These are phyloP conservation scores for Sphenodon punctatus DNA, from an alignment of 2,797 vertebrate genomes.

Conservation along the genomic window DNA sequence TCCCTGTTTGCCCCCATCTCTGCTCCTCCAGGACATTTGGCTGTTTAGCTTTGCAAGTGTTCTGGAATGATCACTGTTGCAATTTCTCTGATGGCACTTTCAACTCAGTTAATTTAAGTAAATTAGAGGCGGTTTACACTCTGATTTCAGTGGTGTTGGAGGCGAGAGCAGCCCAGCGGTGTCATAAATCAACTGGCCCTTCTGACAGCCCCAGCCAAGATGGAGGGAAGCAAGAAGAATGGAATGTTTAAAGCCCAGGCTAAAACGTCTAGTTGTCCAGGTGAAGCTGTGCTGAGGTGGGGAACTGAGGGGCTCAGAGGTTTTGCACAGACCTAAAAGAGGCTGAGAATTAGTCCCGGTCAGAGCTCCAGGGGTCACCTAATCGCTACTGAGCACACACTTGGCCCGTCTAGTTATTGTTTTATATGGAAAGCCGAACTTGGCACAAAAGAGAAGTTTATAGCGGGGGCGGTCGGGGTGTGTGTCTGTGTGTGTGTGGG, in stretches of 20 bases:
- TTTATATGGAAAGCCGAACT: too few relatives aligned
- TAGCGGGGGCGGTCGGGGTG: too few relatives aligned
- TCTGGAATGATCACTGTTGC: constrained; percentile 33
- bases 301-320: background rate
- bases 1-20: background rate
- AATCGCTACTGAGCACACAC: too few relatives aligned
- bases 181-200: constrained; percentile 65
- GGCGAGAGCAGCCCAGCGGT: constrained; percentile 48
- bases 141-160: constrained; percentile 35
- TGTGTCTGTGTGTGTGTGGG: too few relatives aligned
- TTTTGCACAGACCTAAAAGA: too few relatives aligned
- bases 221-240: constrained; percentile 61
- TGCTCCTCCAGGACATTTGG: background rate
- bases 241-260: constrained; percentile 56
- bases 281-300: constrained; percentile 31
- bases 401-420: too few relatives aligned
- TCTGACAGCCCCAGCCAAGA: constrained; percentile 55
- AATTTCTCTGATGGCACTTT: background rate
- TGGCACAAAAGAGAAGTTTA: too few relatives aligned
- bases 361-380: too few relatives aligned
- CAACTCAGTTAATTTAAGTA: constrained; percentile 52
- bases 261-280: constrained; percentile 61
- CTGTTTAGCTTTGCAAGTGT: background rate
- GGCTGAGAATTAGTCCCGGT: too few relatives aligned
- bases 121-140: constrained; percentile 60